Conservation (phyloP, 2,113 vertebrate species). For the Nibea albiflora region DNA sequence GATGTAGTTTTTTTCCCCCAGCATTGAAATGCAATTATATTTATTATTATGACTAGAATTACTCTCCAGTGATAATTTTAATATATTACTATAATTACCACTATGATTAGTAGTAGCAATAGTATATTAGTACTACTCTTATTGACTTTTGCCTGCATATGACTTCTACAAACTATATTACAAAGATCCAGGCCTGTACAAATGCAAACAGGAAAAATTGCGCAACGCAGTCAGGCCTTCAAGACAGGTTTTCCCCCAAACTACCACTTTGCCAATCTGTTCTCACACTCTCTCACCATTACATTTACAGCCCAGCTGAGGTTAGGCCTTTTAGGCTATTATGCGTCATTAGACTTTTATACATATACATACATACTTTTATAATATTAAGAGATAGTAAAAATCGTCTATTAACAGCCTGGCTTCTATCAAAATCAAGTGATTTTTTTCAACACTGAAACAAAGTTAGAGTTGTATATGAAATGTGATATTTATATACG, state of each 20-base stretch:
- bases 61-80: background rate
- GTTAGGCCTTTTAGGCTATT: no score
- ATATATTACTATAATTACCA: background rate
- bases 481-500: no score
- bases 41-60: background rate
- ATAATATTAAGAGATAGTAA: no score
- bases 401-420: no score
- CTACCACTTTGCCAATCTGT: slow-evolving; percentile 8
- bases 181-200: background rate
- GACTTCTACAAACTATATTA: background rate
- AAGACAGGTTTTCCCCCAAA: background rate
- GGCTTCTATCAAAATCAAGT: no score
- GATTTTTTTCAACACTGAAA: no score
- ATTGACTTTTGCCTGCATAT: background rate
- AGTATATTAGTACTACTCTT: background rate
- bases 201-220: background rate
- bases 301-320: no score
- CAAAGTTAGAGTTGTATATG: no score
- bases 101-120: background rate
- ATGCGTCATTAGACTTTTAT: no score
- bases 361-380: no score
- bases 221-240: no score
- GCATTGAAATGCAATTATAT: background rate
- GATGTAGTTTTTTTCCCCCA: background rate
- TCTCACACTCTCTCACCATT: background rate